phyloP scores from a whole-genome alignment of 2,888 invertebrate species.

The Arctia plantaginis region DNA sequence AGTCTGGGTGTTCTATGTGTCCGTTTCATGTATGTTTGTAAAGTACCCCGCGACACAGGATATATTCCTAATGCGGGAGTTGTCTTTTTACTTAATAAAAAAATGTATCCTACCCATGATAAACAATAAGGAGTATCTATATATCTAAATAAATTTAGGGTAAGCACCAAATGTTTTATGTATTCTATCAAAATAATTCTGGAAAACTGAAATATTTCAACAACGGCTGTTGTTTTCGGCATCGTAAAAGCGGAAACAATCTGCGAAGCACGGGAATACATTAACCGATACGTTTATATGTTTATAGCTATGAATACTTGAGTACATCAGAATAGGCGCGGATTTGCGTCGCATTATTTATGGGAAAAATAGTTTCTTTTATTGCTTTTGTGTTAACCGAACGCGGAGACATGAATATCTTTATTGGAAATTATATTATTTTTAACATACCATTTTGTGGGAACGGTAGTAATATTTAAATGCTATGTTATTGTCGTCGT shows the following conservation, averaged over 20 bases:
- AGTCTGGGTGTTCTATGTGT: too few species aligned
- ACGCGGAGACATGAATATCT: not conserved
- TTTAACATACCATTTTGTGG: not conserved
- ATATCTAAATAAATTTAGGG: not conserved
- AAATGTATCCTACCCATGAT: not conserved
- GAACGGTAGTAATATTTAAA: not conserved
- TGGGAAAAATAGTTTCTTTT: constrained; percentile 15
- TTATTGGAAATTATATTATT: not conserved
- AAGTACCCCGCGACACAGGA: too few species aligned
- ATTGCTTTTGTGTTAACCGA: not conserved
- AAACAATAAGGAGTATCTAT: not conserved
- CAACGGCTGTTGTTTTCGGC: constrained; percentile 26
- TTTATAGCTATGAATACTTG: constrained; percentile 20
- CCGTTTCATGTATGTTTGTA: too few species aligned
- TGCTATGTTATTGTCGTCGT: too few species aligned
- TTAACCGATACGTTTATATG: constrained; percentile 31
- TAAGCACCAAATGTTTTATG: not conserved
- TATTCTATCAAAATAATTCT: constrained; percentile 6
- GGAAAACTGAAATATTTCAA: constrained; percentile 39
- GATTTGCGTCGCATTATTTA: constrained; percentile 9
- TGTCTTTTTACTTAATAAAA: too few species aligned
- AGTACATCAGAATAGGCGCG: constrained; percentile 12
- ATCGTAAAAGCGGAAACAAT: constrained; percentile 52
- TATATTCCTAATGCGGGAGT: too few species aligned
- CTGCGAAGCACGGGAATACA: constrained; percentile 47